Conservation (phyloP, 37 sponge, comb jelly and placozoan species). For the Tethya wilhelma region DNA sequence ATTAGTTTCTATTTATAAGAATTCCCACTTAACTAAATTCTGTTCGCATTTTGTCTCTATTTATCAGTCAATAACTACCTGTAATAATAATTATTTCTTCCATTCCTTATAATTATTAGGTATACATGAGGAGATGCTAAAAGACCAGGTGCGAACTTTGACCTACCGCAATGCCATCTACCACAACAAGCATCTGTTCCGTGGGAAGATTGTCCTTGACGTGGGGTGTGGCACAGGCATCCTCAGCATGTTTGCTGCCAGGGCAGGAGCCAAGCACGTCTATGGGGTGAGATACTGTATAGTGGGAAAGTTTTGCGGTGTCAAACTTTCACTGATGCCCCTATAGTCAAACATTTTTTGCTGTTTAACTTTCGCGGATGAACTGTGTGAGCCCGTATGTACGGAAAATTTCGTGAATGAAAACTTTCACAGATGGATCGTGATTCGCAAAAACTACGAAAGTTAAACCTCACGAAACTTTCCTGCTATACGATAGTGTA, state of each 20-base stretch:
- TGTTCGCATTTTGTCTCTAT: no score
- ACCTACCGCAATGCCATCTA: constrained; percentile 95
- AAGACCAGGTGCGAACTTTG: constrained; percentile 92
- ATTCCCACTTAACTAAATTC: no score
- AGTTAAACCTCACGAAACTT: no score
- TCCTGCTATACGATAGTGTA: no score
- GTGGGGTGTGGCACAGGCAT: constrained; percentile 99
- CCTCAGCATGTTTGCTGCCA: constrained; percentile 93
- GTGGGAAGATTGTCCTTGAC: constrained; percentile 91
- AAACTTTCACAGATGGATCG: no score
- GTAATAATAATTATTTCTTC: background rate
- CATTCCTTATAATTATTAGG: constrained; percentile 21
- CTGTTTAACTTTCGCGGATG: no score
- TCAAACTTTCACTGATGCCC: no score
- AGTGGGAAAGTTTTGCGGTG: no score
- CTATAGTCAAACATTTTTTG: no score
- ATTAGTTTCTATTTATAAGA: background rate
- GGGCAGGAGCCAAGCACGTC: constrained; percentile 92
- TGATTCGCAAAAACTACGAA: no score
- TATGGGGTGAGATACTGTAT: constrained; percentile 84
- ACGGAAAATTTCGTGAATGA: no score
- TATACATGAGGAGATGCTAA: constrained; percentile 99
- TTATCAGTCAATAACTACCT: background rate
- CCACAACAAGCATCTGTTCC: constrained; percentile 97
- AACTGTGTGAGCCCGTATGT: no score